These are phyloP conservation scores for Volucella inanis DNA, from an alignment of 2,888 invertebrate species.

Conservation along the genomic window DNA sequence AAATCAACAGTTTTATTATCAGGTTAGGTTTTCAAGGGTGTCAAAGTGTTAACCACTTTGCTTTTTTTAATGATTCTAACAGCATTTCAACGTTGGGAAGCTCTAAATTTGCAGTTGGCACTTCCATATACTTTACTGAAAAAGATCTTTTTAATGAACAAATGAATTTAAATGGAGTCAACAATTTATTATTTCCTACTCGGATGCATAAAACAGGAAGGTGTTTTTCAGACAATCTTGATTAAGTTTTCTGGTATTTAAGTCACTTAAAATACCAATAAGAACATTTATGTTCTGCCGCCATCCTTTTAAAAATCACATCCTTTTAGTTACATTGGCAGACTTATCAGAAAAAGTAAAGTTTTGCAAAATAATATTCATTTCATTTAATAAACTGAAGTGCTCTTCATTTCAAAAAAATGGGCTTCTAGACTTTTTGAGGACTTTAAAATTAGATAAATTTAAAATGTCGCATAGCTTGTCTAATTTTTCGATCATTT, in stretches of 20 bases:
- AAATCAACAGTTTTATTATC: too few relatives aligned
- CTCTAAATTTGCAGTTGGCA: background rate
- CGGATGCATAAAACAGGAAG: too few relatives aligned
- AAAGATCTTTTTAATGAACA: slow-evolving; percentile 2
- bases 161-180: slow-evolving; percentile 1
- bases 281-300: too few relatives aligned
- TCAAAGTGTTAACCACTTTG: background rate
- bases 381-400: background rate
- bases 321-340: too few relatives aligned
- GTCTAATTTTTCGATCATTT: slow-evolving; percentile 6
- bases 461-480: too few relatives aligned
- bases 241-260: too few relatives aligned
- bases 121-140: background rate
- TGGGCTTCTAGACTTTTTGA: background rate
- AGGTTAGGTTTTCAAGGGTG: background rate
- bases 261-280: too few relatives aligned
- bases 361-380: background rate
- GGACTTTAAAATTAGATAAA: too few relatives aligned
- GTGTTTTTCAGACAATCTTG: too few relatives aligned
- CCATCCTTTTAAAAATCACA: too few relatives aligned
- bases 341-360: background rate
- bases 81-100: background rate
- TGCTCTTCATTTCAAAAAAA: background rate
- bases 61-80: too few relatives aligned
- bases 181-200: background rate